Evolutionary conservation across 2,888 invertebrate genomes (phyloP).

Genomic region (Germaria angustata): DNA sequence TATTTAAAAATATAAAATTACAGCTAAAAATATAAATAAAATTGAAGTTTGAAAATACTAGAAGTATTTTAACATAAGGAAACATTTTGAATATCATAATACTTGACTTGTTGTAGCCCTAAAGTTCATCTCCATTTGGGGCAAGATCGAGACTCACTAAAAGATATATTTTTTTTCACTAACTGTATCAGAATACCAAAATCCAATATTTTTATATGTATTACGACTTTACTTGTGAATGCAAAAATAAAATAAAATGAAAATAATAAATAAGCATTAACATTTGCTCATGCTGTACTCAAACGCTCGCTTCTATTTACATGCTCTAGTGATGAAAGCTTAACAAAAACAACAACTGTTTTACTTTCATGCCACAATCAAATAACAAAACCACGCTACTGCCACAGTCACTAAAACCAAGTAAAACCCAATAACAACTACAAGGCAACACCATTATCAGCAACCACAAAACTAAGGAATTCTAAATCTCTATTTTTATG

Average conservation of each 20-base stretch:
- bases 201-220: background rate
- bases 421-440: slow-evolving; percentile 3
- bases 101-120: too few relatives aligned
- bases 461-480: slow-evolving; percentile 53
- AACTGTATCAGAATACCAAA: background rate
- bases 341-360: slow-evolving; percentile 26
- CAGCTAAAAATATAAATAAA: too few relatives aligned
- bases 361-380: slow-evolving; percentile 13
- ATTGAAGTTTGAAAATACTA: too few relatives aligned
- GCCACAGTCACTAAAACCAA: background rate
- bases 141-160: too few relatives aligned
- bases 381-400: slow-evolving; percentile 5
- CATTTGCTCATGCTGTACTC: slow-evolving; percentile 3
- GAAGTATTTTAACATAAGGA: too few relatives aligned
- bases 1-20: too few relatives aligned
- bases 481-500: slow-evolving; percentile 48
- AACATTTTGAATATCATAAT: too few relatives aligned
- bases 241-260: slow-evolving; percentile 42
- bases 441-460: slow-evolving; percentile 22
- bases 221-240: slow-evolving; percentile 29
- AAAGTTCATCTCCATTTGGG: too few relatives aligned
- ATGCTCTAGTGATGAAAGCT: slow-evolving; percentile 28
- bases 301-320: background rate
- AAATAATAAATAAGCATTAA: slow-evolving; percentile 55
- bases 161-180: background rate